Conservation (phyloP, 2,113 vertebrate genomes). For the Saccopteryx leptura region DNA sequence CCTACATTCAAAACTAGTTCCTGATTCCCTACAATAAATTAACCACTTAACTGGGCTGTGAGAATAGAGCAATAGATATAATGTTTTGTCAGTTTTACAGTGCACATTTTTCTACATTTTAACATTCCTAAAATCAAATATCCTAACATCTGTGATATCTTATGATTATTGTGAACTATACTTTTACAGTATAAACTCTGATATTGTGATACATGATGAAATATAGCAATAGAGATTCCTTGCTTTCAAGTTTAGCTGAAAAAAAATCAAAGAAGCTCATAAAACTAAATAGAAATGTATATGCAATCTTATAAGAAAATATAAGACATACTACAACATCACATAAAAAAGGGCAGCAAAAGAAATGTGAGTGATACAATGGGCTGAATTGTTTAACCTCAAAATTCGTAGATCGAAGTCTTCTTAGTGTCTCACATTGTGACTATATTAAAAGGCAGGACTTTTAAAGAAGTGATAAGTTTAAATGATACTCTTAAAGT, state of each 20-base stretch:
- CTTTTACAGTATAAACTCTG: background rate
- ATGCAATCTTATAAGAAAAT: background rate
- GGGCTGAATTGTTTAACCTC: too few species aligned
- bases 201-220: background rate
- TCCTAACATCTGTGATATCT: background rate
- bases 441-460: background rate
- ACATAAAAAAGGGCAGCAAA: background rate
- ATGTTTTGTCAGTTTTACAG: background rate
- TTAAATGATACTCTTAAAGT: background rate
- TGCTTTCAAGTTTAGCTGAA: background rate
- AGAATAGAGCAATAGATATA: background rate
- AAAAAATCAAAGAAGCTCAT: background rate
- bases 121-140: background rate
- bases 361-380: background rate
- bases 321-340: background rate
- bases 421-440: background rate
- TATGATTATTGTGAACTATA: background rate
- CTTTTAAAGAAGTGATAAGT: background rate
- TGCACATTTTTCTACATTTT: background rate
- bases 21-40: background rate
- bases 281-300: background rate
- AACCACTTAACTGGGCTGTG: background rate
- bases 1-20: background rate
- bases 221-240: background rate
- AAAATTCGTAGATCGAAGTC: background rate